Percentiles rank a stretch among this genome's conserved stretches.
These are phyloP conservation scores for Bradypus variegatus DNA, from an alignment of 2,797 vertebrate species.

Conservation along the genomic window DNA sequence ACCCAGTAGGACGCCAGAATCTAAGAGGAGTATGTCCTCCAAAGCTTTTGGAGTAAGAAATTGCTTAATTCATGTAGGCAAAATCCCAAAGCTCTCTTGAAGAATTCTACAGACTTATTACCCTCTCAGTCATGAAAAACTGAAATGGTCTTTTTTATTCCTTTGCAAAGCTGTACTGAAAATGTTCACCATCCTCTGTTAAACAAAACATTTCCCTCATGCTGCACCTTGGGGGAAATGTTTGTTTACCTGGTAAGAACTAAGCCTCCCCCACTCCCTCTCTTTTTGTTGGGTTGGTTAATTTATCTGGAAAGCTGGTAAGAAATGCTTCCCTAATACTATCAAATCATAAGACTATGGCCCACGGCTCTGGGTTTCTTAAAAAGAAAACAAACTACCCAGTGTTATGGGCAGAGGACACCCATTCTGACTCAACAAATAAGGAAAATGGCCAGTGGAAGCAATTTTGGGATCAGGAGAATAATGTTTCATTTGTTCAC, in stretches of 20 bases:
- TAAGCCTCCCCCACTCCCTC: background rate
- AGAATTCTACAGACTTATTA: slow-evolving; percentile 24
- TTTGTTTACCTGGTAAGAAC: background rate
- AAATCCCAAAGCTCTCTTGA: background rate
- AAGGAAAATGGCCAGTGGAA: background rate
- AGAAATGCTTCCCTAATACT: slow-evolving; percentile 9
- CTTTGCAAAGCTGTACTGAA: background rate
- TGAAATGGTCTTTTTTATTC: background rate
- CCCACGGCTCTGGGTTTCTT: background rate
- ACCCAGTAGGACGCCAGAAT: background rate
- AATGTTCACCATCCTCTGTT: background rate
- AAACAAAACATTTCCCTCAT: background rate
- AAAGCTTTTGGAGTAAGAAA: background rate
- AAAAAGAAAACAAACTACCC: background rate
- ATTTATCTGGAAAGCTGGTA: slow-evolving; percentile 6
- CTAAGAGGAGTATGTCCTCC: background rate
- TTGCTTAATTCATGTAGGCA: background rate
- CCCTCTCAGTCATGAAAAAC: slow-evolving; percentile 20
- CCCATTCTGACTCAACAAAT: background rate
- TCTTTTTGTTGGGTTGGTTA: background rate
- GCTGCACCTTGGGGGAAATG: background rate
- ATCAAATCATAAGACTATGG: background rate
- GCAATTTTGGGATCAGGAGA: background rate
- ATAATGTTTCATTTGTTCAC: background rate
- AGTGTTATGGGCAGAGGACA: slow-evolving; percentile 5